phyloP scores from a whole-genome alignment of 2,888 invertebrate genomes.

The Mermis nigrescens region DNA sequence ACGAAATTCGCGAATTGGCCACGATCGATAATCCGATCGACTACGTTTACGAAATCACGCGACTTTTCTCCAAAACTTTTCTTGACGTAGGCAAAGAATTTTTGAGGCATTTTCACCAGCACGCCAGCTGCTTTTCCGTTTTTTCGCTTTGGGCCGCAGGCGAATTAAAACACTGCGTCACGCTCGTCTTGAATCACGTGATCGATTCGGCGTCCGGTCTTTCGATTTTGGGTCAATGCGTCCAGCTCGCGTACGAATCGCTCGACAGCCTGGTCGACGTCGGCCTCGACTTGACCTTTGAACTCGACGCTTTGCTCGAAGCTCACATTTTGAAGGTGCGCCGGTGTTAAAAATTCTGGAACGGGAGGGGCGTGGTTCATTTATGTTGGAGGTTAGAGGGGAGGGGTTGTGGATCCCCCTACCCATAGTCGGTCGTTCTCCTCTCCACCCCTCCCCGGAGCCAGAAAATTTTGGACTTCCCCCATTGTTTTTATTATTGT shows the following conservation, averaged over 20 bases:
- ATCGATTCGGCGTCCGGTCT: constrained; percentile 17
- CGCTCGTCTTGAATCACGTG: constrained; percentile 25
- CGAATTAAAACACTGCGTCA: constrained; percentile 24
- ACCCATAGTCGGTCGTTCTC: no score
- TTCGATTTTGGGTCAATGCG: constrained; percentile 10
- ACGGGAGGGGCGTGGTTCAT: no score
- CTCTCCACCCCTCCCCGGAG: no score
- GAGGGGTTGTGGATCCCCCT: no score
- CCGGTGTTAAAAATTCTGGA: no score
- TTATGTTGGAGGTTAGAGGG: no score
- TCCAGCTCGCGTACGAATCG: not conserved
- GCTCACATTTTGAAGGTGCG: constrained; percentile 48
- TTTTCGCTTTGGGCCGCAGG: constrained; percentile 22
- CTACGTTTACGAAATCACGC: constrained; percentile 59
- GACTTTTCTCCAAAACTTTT: constrained; percentile 62
- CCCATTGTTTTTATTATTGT: no score
- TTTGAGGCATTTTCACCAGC: constrained; percentile 57
- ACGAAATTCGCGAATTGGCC: constrained; percentile 54
- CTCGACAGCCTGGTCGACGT: constrained; percentile 33
- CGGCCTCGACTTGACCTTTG: constrained; percentile 76
- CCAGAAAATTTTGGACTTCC: no score
- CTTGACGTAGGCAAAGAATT: constrained; percentile 56
- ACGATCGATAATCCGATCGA: constrained; percentile 50
- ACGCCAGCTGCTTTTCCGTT: constrained; percentile 45
- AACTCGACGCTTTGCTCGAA: constrained; percentile 63